These are phyloP conservation scores for Meiosimyza platycephala DNA, from an alignment of 2,888 invertebrate species.

Conservation along the genomic window DNA sequence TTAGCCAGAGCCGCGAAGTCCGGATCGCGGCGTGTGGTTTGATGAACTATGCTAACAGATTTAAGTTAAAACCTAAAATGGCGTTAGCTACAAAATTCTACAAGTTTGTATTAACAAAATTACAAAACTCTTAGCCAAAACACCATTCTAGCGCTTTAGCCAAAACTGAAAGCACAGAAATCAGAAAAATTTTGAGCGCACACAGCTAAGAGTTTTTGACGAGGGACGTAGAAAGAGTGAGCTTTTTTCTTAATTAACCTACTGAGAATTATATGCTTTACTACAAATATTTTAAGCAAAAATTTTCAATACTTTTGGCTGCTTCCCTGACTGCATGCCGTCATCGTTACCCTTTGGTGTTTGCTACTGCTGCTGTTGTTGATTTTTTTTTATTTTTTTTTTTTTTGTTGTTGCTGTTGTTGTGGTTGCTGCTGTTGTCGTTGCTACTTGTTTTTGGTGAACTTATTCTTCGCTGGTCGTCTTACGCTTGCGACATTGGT, in stretches of 20 bases:
- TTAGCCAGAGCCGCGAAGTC: slow-evolving; percentile 39
- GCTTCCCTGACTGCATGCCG: background rate
- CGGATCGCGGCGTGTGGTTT: slow-evolving; percentile 28
- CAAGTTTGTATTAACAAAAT: too few species aligned
- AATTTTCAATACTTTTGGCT: background rate
- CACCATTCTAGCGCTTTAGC: too few species aligned
- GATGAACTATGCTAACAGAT: background rate
- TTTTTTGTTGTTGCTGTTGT: background rate
- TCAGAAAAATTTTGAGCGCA: too few species aligned
- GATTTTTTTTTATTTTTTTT: background rate
- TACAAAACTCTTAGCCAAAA: too few species aligned
- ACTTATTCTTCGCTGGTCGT: slow-evolving; percentile 16
- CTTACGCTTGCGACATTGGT: slow-evolving; percentile 58
- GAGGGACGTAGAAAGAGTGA: too few species aligned
- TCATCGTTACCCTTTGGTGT: background rate
- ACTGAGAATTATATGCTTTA: too few species aligned
- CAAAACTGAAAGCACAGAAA: too few species aligned
- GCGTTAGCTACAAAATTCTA: too few species aligned
- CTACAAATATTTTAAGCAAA: too few species aligned
- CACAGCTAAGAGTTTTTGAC: too few species aligned
- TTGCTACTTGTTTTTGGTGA: background rate
- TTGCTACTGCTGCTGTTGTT: background rate
- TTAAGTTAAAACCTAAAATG: too few species aligned
- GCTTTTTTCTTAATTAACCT: too few species aligned
- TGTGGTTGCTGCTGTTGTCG: slow-evolving; percentile 6